phyloP scores from a whole-genome alignment of 2,888 invertebrate genomes.

The Yponomeuta malinellus region DNA sequence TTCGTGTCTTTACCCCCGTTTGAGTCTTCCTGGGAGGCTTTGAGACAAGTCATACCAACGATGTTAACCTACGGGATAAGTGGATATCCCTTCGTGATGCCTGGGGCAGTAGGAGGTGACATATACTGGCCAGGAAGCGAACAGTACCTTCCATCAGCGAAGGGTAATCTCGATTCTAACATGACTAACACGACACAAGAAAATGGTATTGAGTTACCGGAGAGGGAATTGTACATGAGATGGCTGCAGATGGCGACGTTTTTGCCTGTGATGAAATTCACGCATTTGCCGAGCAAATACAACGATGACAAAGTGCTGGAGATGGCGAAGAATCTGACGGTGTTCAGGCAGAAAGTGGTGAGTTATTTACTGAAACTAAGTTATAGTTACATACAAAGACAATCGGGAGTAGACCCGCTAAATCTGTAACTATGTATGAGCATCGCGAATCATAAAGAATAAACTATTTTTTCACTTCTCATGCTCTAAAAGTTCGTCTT shows the following conservation, averaged over 20 bases:
- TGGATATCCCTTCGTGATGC: constrained; percentile 95
- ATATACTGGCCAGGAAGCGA: constrained; percentile 78
- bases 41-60: constrained; percentile 89
- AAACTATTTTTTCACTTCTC: no score
- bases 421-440: no score
- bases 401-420: no score
- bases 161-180: constrained; percentile 51
- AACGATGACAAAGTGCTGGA: constrained; percentile 85
- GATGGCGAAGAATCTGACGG: constrained; percentile 84
- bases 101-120: constrained; percentile 95
- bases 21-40: constrained; percentile 91
- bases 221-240: constrained; percentile 88
- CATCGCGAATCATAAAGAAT: no score
- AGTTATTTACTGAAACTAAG: constrained; percentile 25
- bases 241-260: constrained; percentile 95
- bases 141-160: constrained; percentile 71
- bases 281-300: constrained; percentile 92
- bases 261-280: constrained; percentile 93
- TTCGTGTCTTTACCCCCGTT: constrained; percentile 91
- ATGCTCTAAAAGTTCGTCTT: no score
- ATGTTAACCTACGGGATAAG: constrained; percentile 91
- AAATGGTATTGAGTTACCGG: constrained; percentile 76
- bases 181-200: constrained; percentile 49
- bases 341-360: constrained; percentile 83
- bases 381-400: no score